Evolutionary conservation across 2,797 vertebrate species (phyloP).

Genomic region (Loris lydekkerianus): DNA sequence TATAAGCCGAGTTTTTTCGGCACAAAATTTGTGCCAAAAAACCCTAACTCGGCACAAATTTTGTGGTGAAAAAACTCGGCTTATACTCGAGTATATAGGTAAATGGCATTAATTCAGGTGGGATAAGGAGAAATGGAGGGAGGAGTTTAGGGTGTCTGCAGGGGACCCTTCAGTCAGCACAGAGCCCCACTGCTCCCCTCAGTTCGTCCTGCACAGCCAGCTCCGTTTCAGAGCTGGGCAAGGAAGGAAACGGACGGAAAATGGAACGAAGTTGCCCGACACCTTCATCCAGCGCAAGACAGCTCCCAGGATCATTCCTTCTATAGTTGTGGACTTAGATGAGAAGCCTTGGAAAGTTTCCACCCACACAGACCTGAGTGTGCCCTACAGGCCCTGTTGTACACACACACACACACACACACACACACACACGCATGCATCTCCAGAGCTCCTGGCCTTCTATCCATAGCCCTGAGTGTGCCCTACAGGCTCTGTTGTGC

Average conservation of each 20-base stretch:
- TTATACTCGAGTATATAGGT: no score
- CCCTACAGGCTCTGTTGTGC: neutral
- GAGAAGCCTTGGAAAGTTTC: no score
- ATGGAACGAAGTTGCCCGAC: neutral
- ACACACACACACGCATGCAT: neutral
- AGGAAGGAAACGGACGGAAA: accelerated
- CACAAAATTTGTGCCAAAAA: no score
- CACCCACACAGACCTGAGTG: accelerated
- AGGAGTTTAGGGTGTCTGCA: neutral
- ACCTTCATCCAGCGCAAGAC: accelerated
- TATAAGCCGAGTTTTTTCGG: no score
- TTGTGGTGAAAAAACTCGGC: no score
- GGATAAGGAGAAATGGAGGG: neutral
- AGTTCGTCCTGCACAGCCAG: no score
- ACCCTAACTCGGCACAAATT: no score
- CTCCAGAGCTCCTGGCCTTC: neutral
- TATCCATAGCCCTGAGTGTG: neutral
- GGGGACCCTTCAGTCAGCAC: neutral
- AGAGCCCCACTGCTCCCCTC: neutral
- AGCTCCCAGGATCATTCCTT: accelerated
- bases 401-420: no score
- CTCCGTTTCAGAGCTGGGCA: neutral
- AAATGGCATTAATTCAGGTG: neutral
- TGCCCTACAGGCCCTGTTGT: neutral
- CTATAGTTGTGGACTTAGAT: accelerated